phyloP scores from a whole-genome alignment of 2,888 invertebrate genomes.

The Toxonevra muliebris region DNA sequence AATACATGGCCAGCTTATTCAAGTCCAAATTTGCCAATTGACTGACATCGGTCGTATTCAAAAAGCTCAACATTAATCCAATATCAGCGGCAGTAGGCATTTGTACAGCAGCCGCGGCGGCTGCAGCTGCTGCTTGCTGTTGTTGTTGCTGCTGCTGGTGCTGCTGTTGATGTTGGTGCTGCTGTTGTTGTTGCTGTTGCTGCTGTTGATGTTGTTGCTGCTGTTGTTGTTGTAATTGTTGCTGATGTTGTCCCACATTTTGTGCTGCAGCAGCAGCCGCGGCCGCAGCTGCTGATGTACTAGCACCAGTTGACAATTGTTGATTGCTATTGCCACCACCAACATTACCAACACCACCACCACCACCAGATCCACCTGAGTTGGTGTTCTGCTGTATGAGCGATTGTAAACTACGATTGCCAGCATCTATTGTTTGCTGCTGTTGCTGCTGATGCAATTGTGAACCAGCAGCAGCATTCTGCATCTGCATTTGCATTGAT shows the following conservation, averaged over 20 bases:
- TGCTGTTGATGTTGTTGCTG: conserved; percentile 47
- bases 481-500: conserved; percentile 64
- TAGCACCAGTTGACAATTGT: conserved; percentile 49
- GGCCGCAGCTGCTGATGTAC: conserved; percentile 59
- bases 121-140: conserved; percentile 42
- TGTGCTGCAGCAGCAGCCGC: conserved; percentile 45
- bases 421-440: conserved; percentile 48
- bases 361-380: conserved; percentile 21
- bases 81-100: conserved; percentile 66
- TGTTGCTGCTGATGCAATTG: conserved; percentile 34
- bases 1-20: conserved; percentile 77
- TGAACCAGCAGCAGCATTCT: conserved; percentile 47
- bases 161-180: conserved; percentile 39
- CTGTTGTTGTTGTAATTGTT: conserved; percentile 49
- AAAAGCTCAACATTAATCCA: conserved; percentile 63
- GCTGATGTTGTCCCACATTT: conserved; percentile 24
- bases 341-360: not conserved
- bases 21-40: conserved; percentile 78
- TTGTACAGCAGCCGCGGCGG: conserved; percentile 51
- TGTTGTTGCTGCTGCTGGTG: conserved; percentile 40
- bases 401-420: conserved; percentile 60
- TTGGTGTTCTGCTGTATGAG: conserved; percentile 54
- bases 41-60: conserved; percentile 66
- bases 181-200: conserved; percentile 47
- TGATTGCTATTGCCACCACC: conserved; percentile 39